Base-by-base conservation (phyloP, 2,113 vertebrate genomes). In the Eleginops maclovinus region DNA sequence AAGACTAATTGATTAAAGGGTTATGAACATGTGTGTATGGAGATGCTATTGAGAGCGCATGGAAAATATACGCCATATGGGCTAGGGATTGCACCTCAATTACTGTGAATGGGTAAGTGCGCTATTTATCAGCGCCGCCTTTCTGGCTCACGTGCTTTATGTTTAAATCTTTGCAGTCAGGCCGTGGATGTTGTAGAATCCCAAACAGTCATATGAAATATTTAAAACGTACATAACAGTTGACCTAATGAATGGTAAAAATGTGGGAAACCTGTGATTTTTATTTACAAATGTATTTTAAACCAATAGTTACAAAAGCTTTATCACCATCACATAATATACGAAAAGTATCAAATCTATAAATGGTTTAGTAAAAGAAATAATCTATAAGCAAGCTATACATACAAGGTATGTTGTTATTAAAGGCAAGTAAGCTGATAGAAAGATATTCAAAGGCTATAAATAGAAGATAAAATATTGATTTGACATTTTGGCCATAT, bases 1-100 rank as follows among this genome's bases (percentile, higher is more conserved):
- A 79, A 85, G 53, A 87, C 84, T 93, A 90, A 94, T 93, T 93
- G 90, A 93, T 92, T 93, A 86, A 90, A 90, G 74, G 68, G 82
- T 77, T 86, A 77, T 85, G 86, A 83, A 61, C 71, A 85, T 86
- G 86, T 88, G 88, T 86, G 79, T 82, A 59, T 75, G 70, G 70
- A 74, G 72, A 82, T 82, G 67, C 31, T 76, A 65, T 40, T 72
- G 83, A 62, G 83, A 58, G 55, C 71, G 84, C 69, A 65, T 85
- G 82, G 83, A 15, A 79, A 85, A 90, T 87, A 76, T 70, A 43
- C 67, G 55, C 88, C 93, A 89, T 89, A 92, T 89, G 91, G 90
- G 54, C 47, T 13, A 88, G 69, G 86, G 84, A 88, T 86, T 91
- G 83, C 68, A 84, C 70, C 81, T 87, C 80, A 89, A 79, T 90